These are phyloP conservation scores for Danio kyathit DNA, from an alignment of 2,797 vertebrate genomes.

Conservation along the genomic window DNA sequence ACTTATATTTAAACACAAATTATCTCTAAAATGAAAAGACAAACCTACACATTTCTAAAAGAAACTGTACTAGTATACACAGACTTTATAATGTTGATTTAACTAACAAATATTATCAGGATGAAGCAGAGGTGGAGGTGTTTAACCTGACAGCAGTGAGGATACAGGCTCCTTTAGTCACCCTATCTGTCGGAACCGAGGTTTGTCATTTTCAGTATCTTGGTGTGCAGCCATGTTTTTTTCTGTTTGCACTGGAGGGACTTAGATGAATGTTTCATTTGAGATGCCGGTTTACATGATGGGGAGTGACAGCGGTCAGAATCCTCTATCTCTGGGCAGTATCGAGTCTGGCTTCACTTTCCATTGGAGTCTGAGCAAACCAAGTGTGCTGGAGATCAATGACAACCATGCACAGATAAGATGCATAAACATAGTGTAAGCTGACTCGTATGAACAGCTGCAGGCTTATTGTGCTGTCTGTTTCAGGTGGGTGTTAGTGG, in stretches of 20 bases:
- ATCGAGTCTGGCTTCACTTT: conserved; percentile 71
- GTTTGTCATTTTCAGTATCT: conserved; percentile 56
- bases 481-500: conserved; percentile 71
- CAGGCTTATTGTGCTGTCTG: conserved; percentile 28
- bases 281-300: conserved; percentile 80
- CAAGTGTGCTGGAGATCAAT: conserved; percentile 72
- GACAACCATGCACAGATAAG: conserved; percentile 73
- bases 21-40: neutral
- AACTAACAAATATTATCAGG: conserved; percentile 61
- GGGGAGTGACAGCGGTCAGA: conserved; percentile 73
- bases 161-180: conserved; percentile 74
- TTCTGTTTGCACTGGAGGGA: too few species aligned
- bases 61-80: neutral
- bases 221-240: neutral
- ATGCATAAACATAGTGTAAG: neutral
- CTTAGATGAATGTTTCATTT: conserved; percentile 46
- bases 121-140: conserved; percentile 76
- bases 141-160: conserved; percentile 71
- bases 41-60: neutral
- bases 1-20: neutral
- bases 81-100: neutral
- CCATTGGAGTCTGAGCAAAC: conserved; percentile 77
- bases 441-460: neutral
- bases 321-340: conserved; percentile 76
- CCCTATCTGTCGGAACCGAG: conserved; percentile 72